Base-by-base conservation (phyloP, 2,113 vertebrate genomes). In the Thunnus thynnus region DNA sequence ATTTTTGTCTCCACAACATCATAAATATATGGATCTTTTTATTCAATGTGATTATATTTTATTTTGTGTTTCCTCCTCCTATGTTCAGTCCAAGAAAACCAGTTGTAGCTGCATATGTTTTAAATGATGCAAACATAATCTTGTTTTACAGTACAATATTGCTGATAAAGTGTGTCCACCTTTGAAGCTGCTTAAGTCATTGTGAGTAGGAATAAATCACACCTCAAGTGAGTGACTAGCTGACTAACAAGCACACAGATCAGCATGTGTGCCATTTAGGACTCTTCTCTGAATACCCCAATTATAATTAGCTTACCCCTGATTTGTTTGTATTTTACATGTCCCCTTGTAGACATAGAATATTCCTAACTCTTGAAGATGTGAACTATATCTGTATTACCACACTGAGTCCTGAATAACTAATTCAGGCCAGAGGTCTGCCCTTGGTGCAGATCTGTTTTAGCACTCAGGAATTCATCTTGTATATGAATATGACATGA, bases 321-420 rank as follows among this genome's bases (percentile, higher is more conserved):
- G 36, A 41, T 41, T 6, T 41, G 36, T 55, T 69, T 14, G 4
- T 13, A 56, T 48, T 54, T 81, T 1, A 48, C 20, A 50, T 17
- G n/a, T 41, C 41, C 16, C 25, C 14, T 11, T 46, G 5, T 72
- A 6, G 1, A 50, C 13, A 25, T 41, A 41, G 8, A 50, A 61
- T 32, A 30, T 16, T 17, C 3, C 30, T 14, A 16, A 52, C 18
- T 68, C 18, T 20, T 58, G 25, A 66, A 17, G 13, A 58, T 50
- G 8, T 41, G 47, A n/a, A 48, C 18, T 5, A 46, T 47, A 41
- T 41, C 25, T 57, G 14, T 4, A 9, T 16, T 6, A 30, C 32
- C 48, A 52, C 25, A 55, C 30, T 47, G 60, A 18, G 72, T 72
- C 61, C n/a, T 47, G 27, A 52, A 77, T 52, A 36, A 41, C 5